Conservation (phyloP, 2,113 vertebrate genomes). For the Gobius niger region DNA sequence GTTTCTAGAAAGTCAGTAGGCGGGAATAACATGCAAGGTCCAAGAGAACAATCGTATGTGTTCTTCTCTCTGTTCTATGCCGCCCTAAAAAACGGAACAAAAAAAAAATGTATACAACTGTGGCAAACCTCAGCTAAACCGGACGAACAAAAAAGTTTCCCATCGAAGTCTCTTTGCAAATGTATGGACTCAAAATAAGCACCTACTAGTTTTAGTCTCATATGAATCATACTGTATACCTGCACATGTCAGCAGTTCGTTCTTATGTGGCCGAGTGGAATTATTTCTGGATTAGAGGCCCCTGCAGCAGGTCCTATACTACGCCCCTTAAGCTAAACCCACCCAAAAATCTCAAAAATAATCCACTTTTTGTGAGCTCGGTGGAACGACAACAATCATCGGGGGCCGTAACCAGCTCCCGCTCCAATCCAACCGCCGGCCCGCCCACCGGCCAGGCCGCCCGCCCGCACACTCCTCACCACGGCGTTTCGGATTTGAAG, state of each 20-base stretch:
- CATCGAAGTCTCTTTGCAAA: too few species aligned
- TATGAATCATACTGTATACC: too few species aligned
- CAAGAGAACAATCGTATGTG: too few species aligned
- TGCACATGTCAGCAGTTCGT: background rate
- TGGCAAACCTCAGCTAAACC: too few species aligned
- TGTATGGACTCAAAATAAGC: too few species aligned
- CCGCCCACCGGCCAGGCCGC: background rate
- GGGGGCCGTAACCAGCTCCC: conserved; percentile 1
- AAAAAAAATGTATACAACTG: too few species aligned
- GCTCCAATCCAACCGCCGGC: background rate
- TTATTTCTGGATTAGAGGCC: conserved; percentile 6
- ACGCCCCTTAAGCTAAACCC: background rate
- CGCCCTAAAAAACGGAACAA: too few species aligned
- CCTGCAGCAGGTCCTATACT: background rate
- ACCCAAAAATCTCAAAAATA: background rate
- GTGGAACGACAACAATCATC: conserved; percentile 10
- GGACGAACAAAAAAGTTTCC: too few species aligned
- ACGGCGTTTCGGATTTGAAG: conserved; percentile 13
- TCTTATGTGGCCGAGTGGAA: background rate
- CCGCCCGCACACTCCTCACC: conserved; percentile 9
- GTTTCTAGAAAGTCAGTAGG: too few species aligned
- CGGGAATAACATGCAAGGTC: too few species aligned
- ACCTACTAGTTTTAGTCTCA: too few species aligned
- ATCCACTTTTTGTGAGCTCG: background rate
- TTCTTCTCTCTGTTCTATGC: too few species aligned